Percentiles rank a stretch among this genome's conserved stretches.
Conservation (phyloP, 2,797 vertebrate species). For the Pseudomugil gertrudae region DNA sequence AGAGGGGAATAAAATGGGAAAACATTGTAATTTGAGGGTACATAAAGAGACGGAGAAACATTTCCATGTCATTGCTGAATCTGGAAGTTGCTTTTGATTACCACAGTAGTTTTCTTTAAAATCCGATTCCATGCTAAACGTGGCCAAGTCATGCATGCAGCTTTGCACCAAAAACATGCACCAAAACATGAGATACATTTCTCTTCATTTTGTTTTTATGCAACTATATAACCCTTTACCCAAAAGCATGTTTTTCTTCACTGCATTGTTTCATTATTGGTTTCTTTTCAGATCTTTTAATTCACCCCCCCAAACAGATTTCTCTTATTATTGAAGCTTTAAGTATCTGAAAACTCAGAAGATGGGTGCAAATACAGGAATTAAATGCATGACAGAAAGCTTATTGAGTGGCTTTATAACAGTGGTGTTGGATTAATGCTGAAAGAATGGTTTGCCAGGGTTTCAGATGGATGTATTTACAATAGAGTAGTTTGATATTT, state of each 20-base stretch:
- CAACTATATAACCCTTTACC: no score
- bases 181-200: background rate
- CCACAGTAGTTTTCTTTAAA: background rate
- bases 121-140: background rate
- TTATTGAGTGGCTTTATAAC: background rate
- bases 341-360: constrained; percentile 1
- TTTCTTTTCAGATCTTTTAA: constrained; percentile 6
- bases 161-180: background rate
- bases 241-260: background rate
- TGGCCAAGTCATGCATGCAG: no score
- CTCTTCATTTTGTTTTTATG: background rate
- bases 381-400: constrained; percentile 6
- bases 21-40: constrained; percentile 9
- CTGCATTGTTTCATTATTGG: background rate
- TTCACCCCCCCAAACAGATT: background rate
- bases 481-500: background rate
- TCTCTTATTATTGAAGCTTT: background rate
- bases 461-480: constrained; percentile 10
- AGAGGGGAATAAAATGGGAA: constrained; percentile 1
- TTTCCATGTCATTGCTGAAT: background rate
- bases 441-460: background rate
- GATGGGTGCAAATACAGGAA: background rate
- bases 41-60: background rate
- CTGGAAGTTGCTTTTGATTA: background rate
- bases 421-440: background rate